Evolutionary conservation across 2,113 vertebrate species (phyloP).

Genomic region (Lanius collurio): DNA sequence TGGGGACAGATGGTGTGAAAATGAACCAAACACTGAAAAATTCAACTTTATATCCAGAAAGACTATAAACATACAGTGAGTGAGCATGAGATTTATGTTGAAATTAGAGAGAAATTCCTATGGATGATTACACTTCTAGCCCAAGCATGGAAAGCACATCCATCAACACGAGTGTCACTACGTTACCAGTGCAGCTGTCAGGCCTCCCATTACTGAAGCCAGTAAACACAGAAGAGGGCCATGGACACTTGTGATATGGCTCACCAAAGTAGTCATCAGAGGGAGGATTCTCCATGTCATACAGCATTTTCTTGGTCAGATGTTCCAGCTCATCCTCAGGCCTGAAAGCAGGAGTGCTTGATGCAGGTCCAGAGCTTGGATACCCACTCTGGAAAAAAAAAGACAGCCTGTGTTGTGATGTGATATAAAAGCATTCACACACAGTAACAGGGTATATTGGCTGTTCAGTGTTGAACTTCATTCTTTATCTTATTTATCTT

Average conservation of each 20-base stretch:
- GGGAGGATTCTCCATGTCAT: slow-evolving; percentile 96
- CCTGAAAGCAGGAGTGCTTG: slow-evolving; percentile 71
- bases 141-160: slow-evolving; percentile 37
- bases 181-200: background rate
- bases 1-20: background rate
- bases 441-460: background rate
- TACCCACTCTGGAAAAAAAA: slow-evolving; percentile 63
- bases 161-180: background rate
- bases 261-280: slow-evolving; percentile 96
- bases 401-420: background rate
- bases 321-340: slow-evolving; percentile 96
- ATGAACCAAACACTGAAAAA: slow-evolving; percentile 28
- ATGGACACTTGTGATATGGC: background rate
- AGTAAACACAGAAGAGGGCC: background rate
- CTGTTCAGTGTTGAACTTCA: background rate
- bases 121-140: slow-evolving; percentile 38
- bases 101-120: slow-evolving; percentile 54
- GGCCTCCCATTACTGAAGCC: background rate
- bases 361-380: slow-evolving; percentile 49
- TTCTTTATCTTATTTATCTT: background rate
- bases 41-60: background rate
- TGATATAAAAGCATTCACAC: background rate
- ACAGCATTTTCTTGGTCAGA: slow-evolving; percentile 98
- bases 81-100: slow-evolving; percentile 36
- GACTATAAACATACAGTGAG: slow-evolving; percentile 26